These are phyloP conservation scores for Hydractinia symbiolongicarpus DNA, from an alignment of 30 jellyfish, hydroid and myxozoan species.

Conservation along the genomic window DNA sequence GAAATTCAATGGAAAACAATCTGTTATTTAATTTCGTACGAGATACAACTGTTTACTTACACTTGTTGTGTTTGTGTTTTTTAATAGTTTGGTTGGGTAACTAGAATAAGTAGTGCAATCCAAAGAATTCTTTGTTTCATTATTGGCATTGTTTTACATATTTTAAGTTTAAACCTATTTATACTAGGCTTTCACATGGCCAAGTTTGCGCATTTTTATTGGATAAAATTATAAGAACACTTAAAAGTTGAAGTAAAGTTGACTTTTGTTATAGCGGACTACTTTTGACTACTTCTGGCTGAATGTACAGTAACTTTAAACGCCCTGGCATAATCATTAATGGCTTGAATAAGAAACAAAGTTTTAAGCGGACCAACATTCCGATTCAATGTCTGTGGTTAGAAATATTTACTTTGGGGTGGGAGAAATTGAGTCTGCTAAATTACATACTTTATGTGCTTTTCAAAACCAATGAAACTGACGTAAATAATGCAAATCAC, in stretches of 20 bases:
- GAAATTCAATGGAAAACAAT: slow-evolving; percentile 55
- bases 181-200: neutral
- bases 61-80: neutral
- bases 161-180: neutral
- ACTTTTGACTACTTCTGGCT: too few relatives aligned
- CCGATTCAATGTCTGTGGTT: too few relatives aligned
- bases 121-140: neutral
- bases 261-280: neutral
- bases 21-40: slow-evolving; percentile 82
- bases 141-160: neutral
- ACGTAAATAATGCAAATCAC: too few relatives aligned
- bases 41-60: slow-evolving; percentile 34
- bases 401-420: too few relatives aligned
- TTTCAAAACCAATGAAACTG: too few relatives aligned
- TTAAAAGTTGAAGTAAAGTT: too few relatives aligned
- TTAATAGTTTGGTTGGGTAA: neutral
- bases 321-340: too few relatives aligned
- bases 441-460: too few relatives aligned
- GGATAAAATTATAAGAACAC: neutral
- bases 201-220: neutral
- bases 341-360: too few relatives aligned
- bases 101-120: neutral
- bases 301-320: too few relatives aligned
- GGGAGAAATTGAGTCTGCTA: too few relatives aligned
- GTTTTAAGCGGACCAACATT: too few relatives aligned